phyloP scores from a whole-genome alignment of 2,888 invertebrate species.

The Drosophila emarginata region DNA sequence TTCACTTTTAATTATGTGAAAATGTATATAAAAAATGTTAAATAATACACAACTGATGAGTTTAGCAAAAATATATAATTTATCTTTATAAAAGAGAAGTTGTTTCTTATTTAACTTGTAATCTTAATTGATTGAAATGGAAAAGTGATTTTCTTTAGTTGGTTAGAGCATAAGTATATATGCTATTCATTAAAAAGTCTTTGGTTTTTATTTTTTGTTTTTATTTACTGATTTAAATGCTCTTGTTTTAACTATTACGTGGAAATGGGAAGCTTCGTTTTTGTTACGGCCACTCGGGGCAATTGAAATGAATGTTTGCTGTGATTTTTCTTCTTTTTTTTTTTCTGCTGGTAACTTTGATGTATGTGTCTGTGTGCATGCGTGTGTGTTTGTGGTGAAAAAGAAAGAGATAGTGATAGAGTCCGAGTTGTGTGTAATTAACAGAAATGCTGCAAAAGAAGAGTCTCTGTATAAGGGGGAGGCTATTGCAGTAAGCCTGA shows the following conservation, averaged over 20 bases:
- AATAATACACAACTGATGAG: too few relatives aligned
- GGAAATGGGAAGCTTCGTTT: neutral
- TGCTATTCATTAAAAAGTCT: neutral
- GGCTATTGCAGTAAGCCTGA: slow-evolving; percentile 52
- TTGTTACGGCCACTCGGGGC: slow-evolving; percentile 48
- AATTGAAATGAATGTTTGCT: slow-evolving; percentile 73
- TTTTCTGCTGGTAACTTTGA: slow-evolving; percentile 1
- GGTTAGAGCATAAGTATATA: neutral
- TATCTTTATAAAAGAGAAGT: too few relatives aligned
- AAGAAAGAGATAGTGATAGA: slow-evolving; percentile 9
- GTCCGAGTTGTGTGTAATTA: slow-evolving; percentile 53
- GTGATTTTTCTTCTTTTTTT: slow-evolving; percentile 47
- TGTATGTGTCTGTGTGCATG: slow-evolving; percentile 1
- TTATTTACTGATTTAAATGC: slow-evolving; percentile 30
- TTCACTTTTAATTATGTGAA: too few relatives aligned
- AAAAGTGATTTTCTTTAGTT: too few relatives aligned
- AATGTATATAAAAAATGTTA: too few relatives aligned
- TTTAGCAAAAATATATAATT: too few relatives aligned
- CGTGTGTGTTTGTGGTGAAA: slow-evolving; percentile 15
- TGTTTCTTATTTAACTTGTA: too few relatives aligned
- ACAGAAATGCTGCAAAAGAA: slow-evolving; percentile 37
- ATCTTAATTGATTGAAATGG: too few relatives aligned
- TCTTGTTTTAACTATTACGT: slow-evolving; percentile 30
- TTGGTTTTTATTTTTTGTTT: neutral
- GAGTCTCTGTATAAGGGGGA: neutral